Evolutionary conservation across 2,888 invertebrate genomes (phyloP).

Genomic region (Arrhopalites spinosus): DNA sequence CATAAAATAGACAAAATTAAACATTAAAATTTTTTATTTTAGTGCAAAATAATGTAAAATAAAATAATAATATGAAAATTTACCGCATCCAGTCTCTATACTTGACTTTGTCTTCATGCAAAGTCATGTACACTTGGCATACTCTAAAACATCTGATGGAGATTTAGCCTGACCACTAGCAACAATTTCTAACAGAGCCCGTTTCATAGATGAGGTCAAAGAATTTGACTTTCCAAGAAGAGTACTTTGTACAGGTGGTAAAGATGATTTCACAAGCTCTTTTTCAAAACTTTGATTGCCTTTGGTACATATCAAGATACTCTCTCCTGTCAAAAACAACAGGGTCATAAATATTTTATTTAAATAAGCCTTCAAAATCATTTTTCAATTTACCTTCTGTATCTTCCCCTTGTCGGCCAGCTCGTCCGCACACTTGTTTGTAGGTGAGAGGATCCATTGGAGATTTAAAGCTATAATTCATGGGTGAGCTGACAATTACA

Average conservation of each 20-base stretch:
- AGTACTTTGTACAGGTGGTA: constrained; percentile 54
- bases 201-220: constrained; percentile 61
- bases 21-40: too few relatives aligned
- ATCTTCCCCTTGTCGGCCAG: not conserved
- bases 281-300: constrained; percentile 73
- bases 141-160: constrained; percentile 72
- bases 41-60: too few relatives aligned
- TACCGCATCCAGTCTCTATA: too few relatives aligned
- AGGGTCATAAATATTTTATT: not conserved
- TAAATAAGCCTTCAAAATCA: not conserved
- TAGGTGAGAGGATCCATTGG: not conserved
- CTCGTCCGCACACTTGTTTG: not conserved
- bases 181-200: constrained; percentile 67
- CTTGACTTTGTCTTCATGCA: too few relatives aligned
- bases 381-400: not conserved
- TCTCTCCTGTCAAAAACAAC: constrained; percentile 70
- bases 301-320: constrained; percentile 83
- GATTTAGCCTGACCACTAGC: constrained; percentile 82
- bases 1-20: too few relatives aligned
- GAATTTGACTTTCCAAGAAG: constrained; percentile 42
- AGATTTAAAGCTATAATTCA: not conserved
- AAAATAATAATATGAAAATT: too few relatives aligned
- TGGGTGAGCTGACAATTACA: not conserved
- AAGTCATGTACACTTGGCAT: constrained; percentile 77
- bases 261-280: constrained; percentile 66